Conservation (phyloP, 2,113 vertebrate genomes). For the Malurus cyaneus region DNA sequence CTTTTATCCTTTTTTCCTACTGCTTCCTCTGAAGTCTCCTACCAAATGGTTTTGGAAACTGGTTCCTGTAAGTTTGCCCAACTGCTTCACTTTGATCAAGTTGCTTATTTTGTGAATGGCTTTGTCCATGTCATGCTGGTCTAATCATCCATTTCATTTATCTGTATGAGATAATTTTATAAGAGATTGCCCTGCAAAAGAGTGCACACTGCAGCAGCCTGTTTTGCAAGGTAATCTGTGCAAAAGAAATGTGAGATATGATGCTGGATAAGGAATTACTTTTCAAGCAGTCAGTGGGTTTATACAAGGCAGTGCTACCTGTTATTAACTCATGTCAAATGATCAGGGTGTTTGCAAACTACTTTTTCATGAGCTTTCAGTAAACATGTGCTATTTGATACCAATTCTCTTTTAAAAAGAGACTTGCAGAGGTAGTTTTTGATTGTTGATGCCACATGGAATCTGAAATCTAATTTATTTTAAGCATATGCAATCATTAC, state of each 20-base stretch:
- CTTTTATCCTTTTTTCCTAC: conserved; percentile 72
- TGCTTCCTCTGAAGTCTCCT: conserved; percentile 92
- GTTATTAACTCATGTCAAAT: not conserved
- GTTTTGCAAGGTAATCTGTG: not conserved
- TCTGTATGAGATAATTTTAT: not conserved
- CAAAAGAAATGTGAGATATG: not conserved
- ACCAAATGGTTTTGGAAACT: conserved; percentile 99
- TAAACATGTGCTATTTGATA: not conserved
- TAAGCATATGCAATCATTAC: not conserved
- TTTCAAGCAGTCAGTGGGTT: not conserved
- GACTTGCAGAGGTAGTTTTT: not conserved
- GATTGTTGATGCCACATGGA: not conserved
- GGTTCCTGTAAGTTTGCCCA: conserved; percentile 95
- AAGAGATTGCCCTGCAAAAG: not conserved
- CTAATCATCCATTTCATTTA: conserved; percentile 13
- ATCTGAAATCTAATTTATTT: not conserved
- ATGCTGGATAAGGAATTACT: not conserved
- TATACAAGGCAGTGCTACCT: not conserved
- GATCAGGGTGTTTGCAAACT: not conserved
- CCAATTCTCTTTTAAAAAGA: not conserved
- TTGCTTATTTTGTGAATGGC: conserved; percentile 37
- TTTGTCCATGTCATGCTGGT: conserved; percentile 47
- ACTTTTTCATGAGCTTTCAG: not conserved
- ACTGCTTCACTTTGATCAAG: conserved; percentile 56
- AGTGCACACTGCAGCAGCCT: not conserved